A percentile compares a stretch with the other conserved stretches of the same genome.
These are phyloP conservation scores for Sebastes itinus DNA, from an alignment of 2,797 vertebrate species.

Conservation along the genomic window DNA sequence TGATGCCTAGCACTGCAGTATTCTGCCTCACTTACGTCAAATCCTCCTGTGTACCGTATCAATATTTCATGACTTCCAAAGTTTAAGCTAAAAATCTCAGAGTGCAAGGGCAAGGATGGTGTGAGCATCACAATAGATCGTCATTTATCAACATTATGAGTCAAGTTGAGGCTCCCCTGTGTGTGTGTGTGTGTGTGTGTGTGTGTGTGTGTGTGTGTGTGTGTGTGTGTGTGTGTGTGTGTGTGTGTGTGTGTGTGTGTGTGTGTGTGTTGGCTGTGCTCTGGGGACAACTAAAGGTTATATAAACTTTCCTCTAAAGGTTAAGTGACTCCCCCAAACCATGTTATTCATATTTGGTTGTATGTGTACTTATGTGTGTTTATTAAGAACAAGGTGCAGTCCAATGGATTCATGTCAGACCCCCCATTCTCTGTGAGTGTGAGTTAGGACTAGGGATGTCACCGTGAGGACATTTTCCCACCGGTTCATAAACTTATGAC, in stretches of 20 bases:
- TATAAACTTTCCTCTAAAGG: neutral
- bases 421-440: too few relatives aligned
- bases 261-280: neutral
- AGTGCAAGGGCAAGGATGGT: slow-evolving; percentile 19
- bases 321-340: neutral
- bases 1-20: slow-evolving; percentile 69
- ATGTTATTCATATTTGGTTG: neutral
- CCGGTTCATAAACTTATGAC: too few relatives aligned
- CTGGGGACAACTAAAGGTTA: neutral
- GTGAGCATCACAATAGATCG: slow-evolving; percentile 50
- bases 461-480: too few relatives aligned
- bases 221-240: too few relatives aligned
- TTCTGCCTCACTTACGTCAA: slow-evolving; percentile 75
- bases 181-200: neutral
- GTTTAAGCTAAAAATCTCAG: slow-evolving; percentile 71
- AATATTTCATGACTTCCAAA: slow-evolving; percentile 78
- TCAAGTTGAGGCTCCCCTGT: neutral
- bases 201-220: neutral
- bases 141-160: slow-evolving; percentile 24
- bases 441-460: too few relatives aligned
- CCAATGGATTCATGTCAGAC: too few relatives aligned
- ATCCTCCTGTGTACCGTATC: slow-evolving; percentile 73
- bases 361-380: too few relatives aligned
- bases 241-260: too few relatives aligned
- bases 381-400: too few relatives aligned